Percentiles rank a stretch among this genome's conserved stretches.
Evolutionary conservation across 2,888 invertebrate genomes (phyloP).

Genomic region (Endomychus coccineus): DNA sequence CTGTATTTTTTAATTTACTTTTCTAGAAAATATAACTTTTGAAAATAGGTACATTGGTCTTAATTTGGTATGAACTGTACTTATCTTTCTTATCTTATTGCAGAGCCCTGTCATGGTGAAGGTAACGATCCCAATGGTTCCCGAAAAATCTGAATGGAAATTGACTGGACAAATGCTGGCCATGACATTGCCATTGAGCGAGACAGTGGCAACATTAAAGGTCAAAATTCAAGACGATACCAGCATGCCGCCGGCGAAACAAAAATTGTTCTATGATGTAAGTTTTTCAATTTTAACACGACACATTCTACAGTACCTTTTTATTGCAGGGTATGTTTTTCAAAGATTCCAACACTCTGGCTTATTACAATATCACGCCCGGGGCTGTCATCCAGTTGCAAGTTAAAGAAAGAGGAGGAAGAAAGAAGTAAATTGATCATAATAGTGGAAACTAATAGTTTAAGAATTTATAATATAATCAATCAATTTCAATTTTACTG

Average conservation of each 20-base stretch:
- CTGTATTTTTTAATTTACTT: too few species aligned
- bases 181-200: slow-evolving; percentile 67
- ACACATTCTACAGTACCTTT: too few species aligned
- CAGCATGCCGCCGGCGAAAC: slow-evolving; percentile 93
- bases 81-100: slow-evolving; percentile 18
- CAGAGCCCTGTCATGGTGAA: slow-evolving; percentile 72
- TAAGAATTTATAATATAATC: too few species aligned
- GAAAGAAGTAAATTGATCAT: slow-evolving; percentile 72
- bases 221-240: slow-evolving; percentile 75
- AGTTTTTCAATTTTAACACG: slow-evolving; percentile 29
- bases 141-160: slow-evolving; percentile 93
- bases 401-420: slow-evolving; percentile 94
- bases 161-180: slow-evolving; percentile 83
- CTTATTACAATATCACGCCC: slow-evolving; percentile 89
- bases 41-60: too few species aligned
- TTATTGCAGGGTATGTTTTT: slow-evolving; percentile 86
- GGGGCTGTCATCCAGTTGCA: slow-evolving; percentile 81
- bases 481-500: too few species aligned
- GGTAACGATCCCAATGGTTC: slow-evolving; percentile 73
- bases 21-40: too few species aligned
- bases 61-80: too few species aligned
- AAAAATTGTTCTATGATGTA: slow-evolving; percentile 92
- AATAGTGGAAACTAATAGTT: too few species aligned
- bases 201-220: slow-evolving; percentile 81
- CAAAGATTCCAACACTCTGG: slow-evolving; percentile 91